Conservation (phyloP, 2,797 vertebrate species). For the Spondyliosoma cantharus region DNA sequence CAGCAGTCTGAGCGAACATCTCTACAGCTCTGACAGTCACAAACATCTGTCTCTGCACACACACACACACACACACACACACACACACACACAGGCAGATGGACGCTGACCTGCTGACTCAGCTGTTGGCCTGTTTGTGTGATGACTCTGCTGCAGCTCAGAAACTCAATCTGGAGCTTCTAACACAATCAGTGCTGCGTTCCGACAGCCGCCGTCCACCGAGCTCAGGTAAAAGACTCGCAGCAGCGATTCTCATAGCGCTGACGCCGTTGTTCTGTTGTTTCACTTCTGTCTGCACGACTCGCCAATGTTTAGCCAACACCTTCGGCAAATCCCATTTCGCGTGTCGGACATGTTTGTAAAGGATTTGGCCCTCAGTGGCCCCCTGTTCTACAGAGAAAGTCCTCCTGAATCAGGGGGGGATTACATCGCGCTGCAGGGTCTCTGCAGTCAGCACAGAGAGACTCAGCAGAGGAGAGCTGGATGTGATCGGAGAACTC, state of each 20-base stretch:
- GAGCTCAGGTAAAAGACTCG: slow-evolving; percentile 56
- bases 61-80: slow-evolving; percentile 9
- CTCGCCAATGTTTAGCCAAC: slow-evolving; percentile 36
- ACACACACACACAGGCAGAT: slow-evolving; percentile 10
- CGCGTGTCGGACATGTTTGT: slow-evolving; percentile 61
- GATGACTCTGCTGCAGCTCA: slow-evolving; percentile 57
- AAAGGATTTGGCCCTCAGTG: slow-evolving; percentile 57
- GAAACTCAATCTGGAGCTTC: slow-evolving; percentile 58
- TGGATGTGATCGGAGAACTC: slow-evolving; percentile 8
- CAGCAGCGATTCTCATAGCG: slow-evolving; percentile 44
- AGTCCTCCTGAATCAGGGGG: slow-evolving; percentile 47
- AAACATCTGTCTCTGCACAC: slow-evolving; percentile 3
- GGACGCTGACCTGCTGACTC: slow-evolving; percentile 58
- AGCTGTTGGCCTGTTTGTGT: slow-evolving; percentile 60
- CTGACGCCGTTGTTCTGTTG: slow-evolving; percentile 51
- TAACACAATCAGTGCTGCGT: slow-evolving; percentile 60
- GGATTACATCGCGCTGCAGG: slow-evolving; percentile 58
- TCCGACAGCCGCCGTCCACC: slow-evolving; percentile 49
- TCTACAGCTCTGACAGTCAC: background rate
- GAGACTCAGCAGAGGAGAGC: slow-evolving; percentile 26
- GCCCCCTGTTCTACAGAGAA: slow-evolving; percentile 35
- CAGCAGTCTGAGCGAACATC: background rate
- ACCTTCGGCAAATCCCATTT: slow-evolving; percentile 67
- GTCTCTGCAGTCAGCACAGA: slow-evolving; percentile 55
- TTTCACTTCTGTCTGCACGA: slow-evolving; percentile 26